A percentile compares a stretch with the other conserved stretches of the same genome.
These are phyloP conservation scores for Typhlomys cinereus DNA, from an alignment of 2,113 vertebrate genomes.

Conservation along the genomic window DNA sequence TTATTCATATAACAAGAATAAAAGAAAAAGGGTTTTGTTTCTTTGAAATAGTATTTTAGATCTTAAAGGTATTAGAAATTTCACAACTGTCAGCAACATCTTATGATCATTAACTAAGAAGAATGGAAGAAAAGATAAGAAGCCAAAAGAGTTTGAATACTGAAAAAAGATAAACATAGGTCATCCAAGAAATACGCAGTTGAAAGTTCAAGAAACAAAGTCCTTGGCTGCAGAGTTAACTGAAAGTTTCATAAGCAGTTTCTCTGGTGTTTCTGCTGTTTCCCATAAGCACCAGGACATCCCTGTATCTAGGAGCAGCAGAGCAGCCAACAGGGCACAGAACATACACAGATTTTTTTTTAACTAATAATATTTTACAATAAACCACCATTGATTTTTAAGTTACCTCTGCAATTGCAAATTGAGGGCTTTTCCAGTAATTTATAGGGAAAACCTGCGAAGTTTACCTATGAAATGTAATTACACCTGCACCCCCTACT, in stretches of 20 bases:
- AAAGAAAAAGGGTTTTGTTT: neutral
- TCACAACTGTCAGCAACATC: conserved; percentile 16
- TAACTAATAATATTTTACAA: conserved; percentile 70
- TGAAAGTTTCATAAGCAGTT: conserved; percentile 42
- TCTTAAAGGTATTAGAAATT: conserved; percentile 9
- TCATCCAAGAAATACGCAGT: conserved; percentile 23
- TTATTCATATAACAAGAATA: conserved; percentile 53
- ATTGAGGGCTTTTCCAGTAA: conserved; percentile 71
- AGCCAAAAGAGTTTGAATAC: conserved; percentile 17
- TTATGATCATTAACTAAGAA: conserved; percentile 47
- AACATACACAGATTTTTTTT: conserved; percentile 73
- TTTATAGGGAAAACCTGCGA: conserved; percentile 64
- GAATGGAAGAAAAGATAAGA: neutral
- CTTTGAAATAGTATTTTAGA: conserved; percentile 50
- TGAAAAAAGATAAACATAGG: conserved; percentile 3
- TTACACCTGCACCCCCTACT: conserved; percentile 54
- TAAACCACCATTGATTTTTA: conserved; percentile 75
- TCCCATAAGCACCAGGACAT: neutral
- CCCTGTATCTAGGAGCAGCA: neutral
- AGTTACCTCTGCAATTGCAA: conserved; percentile 67
- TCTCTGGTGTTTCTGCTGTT: neutral
- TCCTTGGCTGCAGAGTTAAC: neutral
- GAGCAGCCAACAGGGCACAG: conserved; percentile 41
- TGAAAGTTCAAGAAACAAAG: conserved; percentile 31
- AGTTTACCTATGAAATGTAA: conserved; percentile 80